Base-by-base conservation (phyloP, 2,797 vertebrate species). In the Hyperoplus lanceolatus region DNA sequence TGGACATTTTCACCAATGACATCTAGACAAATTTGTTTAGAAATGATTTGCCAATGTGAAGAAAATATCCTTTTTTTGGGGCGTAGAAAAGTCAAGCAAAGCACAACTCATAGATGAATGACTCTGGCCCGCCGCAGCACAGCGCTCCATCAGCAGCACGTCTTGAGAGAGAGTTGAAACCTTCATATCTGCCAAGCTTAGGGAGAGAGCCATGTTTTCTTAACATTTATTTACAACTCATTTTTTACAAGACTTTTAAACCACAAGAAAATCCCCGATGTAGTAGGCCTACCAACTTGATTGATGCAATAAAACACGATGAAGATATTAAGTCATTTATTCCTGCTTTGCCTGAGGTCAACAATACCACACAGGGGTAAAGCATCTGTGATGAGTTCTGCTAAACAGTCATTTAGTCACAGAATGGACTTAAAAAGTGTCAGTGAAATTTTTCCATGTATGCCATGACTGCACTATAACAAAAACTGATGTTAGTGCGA, bases 11-110 rank as follows among this genome's bases (percentile, higher is more conserved):
- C 66, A 70, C 54, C 46, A 56, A 36, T 39, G 9, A 57, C 71
- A 50, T 14, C 43, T 49, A 68, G 48, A 61, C 46, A 73, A 70
- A 50, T 75, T 39, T 55, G 38, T 45, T 73, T 4, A 9, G 36
- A 68, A 77, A 62, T 51, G 72, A 21, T 83, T 78, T 73, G 21
- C 29, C 21, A 38, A 70, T 64, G 29, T 11, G 18, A 38, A 46
- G 50, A 65, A 76, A 82, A 80, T 6, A 48, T 77, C 29, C 29
- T 29, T 45, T 72, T 58, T 59, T 13, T 21, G 16, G 8, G 8
- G 36, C 42, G 13, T 3, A 51, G 61, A 71, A 67, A 77, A 67
- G 39, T 62, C 16, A 60, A 62, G 46, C 7, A 46, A 71, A 77
- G 45, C 42, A 50, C 0, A 45, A 7, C 8, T 56, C 4, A 15